Evolutionary conservation across 2,888 invertebrate species (phyloP), one percentile per base, ranked within the genome.

Genomic region (Harpagoxenus sublaevis): DNA sequence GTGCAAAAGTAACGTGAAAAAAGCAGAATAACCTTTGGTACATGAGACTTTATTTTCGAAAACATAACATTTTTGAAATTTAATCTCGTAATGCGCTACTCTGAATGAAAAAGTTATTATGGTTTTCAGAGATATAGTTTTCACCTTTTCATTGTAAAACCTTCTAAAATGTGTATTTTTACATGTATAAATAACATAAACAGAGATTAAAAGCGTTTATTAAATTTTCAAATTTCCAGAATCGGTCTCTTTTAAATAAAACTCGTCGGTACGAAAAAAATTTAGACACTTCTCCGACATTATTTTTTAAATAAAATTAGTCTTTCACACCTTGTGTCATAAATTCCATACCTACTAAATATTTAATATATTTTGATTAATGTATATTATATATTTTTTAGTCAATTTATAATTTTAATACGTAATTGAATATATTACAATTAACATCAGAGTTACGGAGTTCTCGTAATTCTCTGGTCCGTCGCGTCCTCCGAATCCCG

Each of bases 31-130:
- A 51, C 0, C 35, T 70, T 68, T 51, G 48, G 9, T 31, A 18
- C 12, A 1, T 12, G 28, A 70, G n/a, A 35, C 3, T 51, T 35
- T 70, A 51, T 51, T 51, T 53, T 70, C 4, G 18, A 51, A 10
- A 68, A 51, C 31, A 35, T 70, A 35, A 35, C 42, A 9, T 18
- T 70, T 31, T 70, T 35, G 68, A 70, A 70, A 70, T n/a, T 51
- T 70, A 70, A 70, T 51, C 70, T 31, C 2, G 51, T 51, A 70
- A 70, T 51, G 28, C 31, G 28, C 31, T 70, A 70, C 12, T 35
- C 51, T 35, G n/a, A 6, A 2, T 12, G 70, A n/a, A 51, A 68
- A 70, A 31, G 18, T 4, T 48, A 68, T 68, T 39, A 18, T 4
- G 18, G 6, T 65, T 65, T 42, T 42, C 15, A 66, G 1, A 45